phyloP scores from a whole-genome alignment of 2,113 vertebrate species.

The Excalfactoria chinensis region DNA sequence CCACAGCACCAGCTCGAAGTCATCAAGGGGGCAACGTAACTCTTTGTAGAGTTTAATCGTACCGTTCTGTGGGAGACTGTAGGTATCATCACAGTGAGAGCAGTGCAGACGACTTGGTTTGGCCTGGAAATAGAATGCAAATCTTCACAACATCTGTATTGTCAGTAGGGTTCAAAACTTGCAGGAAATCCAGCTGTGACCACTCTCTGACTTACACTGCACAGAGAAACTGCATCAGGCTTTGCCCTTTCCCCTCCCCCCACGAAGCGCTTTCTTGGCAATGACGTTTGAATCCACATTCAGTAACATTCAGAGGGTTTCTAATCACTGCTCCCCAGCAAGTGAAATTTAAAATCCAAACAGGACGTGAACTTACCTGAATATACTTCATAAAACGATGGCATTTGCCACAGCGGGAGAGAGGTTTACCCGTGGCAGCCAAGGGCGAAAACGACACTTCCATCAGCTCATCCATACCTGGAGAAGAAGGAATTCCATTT shows the following conservation, averaged over 20 bases:
- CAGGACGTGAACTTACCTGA: slow-evolving; percentile 82
- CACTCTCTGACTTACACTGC: neutral
- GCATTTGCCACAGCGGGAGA: slow-evolving; percentile 97
- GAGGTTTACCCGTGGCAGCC: slow-evolving; percentile 91
- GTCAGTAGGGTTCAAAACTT: neutral
- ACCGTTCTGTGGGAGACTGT: slow-evolving; percentile 95
- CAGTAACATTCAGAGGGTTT: neutral
- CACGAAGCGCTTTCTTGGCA: neutral
- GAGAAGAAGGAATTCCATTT: neutral
- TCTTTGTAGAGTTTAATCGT: slow-evolving; percentile 98
- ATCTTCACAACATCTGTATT: neutral
- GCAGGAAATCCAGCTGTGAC: neutral
- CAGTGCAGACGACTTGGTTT: slow-evolving; percentile 96
- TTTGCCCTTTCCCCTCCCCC: neutral
- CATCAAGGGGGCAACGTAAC: slow-evolving; percentile 93
- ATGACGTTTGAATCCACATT: neutral
- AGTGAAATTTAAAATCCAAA: neutral
- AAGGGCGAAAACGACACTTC: slow-evolving; percentile 98
- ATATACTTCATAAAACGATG: slow-evolving; percentile 99
- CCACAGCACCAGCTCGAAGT: slow-evolving; percentile 97
- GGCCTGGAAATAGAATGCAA: slow-evolving; percentile 78
- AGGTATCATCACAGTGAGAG: slow-evolving; percentile 97
- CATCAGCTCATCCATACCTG: slow-evolving; percentile 98
- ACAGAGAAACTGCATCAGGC: neutral
- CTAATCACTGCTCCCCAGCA: neutral